Conservation (phyloP, 2,797 vertebrate species). For the Semotilus atromaculatus region DNA sequence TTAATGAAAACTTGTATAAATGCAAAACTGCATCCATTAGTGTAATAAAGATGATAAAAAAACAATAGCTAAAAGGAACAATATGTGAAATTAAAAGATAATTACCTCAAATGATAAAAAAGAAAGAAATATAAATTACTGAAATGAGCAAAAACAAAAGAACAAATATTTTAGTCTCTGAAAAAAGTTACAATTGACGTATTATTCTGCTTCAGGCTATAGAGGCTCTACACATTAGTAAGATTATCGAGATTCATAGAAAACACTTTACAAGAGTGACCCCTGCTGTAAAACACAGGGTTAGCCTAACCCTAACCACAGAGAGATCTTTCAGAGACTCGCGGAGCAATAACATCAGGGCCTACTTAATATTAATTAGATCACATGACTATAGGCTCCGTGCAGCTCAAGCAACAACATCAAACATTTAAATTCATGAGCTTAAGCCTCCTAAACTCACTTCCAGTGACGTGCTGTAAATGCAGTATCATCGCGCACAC, state of each 20-base stretch:
- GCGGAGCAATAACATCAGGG: neutral
- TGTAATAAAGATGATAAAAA: neutral
- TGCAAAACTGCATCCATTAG: too few relatives aligned
- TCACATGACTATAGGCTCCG: neutral
- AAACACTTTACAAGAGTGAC: neutral
- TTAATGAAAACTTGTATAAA: too few relatives aligned
- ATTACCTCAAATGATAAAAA: too few relatives aligned
- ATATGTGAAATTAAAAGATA: neutral
- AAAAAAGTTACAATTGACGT: neutral
- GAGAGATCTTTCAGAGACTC: neutral
- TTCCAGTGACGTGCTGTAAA: neutral
- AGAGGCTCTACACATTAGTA: too few relatives aligned
- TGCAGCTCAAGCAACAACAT: neutral
- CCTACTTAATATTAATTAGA: neutral
- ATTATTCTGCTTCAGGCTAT: neutral
- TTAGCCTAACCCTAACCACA: too few relatives aligned
- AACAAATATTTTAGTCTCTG: neutral
- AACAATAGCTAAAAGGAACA: neutral
- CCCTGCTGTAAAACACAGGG: neutral
- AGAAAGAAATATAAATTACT: neutral
- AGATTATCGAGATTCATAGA: neutral
- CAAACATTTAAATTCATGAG: neutral
- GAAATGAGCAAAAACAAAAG: neutral
- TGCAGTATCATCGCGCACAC: too few relatives aligned
- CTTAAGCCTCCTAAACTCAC: neutral